These are phyloP conservation scores for Anastatus disparis DNA, from an alignment of 1,140 invertebrate genomes.

Conservation along the genomic window DNA sequence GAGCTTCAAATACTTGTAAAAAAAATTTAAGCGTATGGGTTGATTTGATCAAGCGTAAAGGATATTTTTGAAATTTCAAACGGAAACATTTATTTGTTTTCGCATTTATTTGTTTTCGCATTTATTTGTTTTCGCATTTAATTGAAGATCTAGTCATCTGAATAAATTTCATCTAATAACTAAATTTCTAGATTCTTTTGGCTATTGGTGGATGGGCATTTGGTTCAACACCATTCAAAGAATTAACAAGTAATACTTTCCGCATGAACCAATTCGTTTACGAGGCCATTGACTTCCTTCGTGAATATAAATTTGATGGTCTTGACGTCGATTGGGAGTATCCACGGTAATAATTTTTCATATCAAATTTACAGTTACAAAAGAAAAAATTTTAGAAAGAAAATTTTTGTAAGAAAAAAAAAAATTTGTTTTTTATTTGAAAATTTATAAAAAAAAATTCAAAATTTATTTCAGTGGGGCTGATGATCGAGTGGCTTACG, in stretches of 20 bases:
- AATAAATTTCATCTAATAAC: no score
- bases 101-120: no score
- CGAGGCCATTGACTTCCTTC: conserved; percentile 90
- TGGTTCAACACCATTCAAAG: conserved; percentile 91
- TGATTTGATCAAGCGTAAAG: no score
- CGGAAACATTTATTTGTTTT: no score
- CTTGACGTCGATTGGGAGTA: conserved; percentile 98
- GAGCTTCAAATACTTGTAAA: no score
- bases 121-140: no score
- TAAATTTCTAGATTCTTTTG: conserved; percentile 78
- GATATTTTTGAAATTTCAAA: no score
- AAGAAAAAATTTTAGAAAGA: not conserved
- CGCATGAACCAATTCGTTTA: conserved; percentile 96
- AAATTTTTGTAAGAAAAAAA: not conserved
- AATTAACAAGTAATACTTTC: conserved; percentile 89
- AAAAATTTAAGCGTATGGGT: no score
- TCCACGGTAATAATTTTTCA: conserved; percentile 72
- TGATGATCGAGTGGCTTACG: conserved; percentile 85
- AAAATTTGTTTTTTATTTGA: not conserved
- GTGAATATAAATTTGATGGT: conserved; percentile 93
- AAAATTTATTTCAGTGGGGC: conserved; percentile 73
- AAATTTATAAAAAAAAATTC: no score
- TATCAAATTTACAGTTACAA: not conserved
- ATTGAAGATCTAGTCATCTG: no score
- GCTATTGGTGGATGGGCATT: conserved; percentile 96